A percentile compares a stretch with the other conserved stretches of the same genome.
These are phyloP conservation scores for Megalops atlanticus DNA, from an alignment of 2,113 vertebrate species.

Conservation along the genomic window DNA sequence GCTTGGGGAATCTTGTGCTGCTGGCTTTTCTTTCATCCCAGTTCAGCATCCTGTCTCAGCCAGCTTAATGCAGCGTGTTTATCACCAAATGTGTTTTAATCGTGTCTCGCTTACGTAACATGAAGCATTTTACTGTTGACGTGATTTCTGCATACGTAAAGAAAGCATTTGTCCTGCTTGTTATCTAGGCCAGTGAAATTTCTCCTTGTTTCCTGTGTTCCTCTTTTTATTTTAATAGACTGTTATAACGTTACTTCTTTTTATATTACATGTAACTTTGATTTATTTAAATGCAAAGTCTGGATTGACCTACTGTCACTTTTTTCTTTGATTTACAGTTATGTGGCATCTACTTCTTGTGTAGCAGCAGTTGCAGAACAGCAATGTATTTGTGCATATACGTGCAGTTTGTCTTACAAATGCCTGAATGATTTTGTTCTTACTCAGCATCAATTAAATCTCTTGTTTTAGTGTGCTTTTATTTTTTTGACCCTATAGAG, in stretches of 20 bases:
- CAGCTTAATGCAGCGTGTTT: neutral
- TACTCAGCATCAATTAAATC: constrained; percentile 4
- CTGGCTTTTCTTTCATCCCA: neutral
- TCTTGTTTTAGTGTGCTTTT: neutral
- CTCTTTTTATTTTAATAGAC: neutral
- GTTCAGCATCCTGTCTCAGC: neutral
- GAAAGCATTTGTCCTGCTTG: too few relatives aligned
- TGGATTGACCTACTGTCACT: neutral
- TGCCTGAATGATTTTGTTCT: neutral
- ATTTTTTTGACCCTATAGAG: neutral
- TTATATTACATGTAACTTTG: neutral
- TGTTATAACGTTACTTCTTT: neutral
- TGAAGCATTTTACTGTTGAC: neutral
- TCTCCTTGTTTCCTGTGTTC: neutral
- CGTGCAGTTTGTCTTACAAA: neutral
- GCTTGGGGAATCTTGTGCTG: neutral
- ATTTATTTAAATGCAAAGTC: neutral
- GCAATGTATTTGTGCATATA: neutral
- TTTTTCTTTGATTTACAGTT: neutral
- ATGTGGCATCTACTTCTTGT: neutral
- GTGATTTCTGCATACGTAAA: neutral
- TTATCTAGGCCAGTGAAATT: neutral
- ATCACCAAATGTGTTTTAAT: neutral
- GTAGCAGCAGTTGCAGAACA: neutral
- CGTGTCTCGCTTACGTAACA: neutral